Evolutionary conservation across 2,113 vertebrate genomes (phyloP), one percentile per base, ranked within the genome.

Genomic region (Capreolus pygargus): DNA sequence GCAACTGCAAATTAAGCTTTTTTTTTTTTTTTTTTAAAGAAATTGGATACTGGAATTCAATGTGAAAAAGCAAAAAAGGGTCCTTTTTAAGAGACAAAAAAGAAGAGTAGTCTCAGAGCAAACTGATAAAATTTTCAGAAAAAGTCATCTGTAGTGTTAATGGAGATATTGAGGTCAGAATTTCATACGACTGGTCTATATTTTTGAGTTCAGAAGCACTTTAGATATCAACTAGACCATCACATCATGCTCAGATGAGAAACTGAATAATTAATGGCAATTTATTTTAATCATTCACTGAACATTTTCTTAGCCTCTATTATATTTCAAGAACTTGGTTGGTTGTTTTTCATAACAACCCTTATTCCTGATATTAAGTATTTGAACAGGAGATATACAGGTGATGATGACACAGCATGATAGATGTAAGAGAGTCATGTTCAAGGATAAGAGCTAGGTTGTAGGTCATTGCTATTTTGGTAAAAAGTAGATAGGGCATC

Each of bases 351-450:
- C 15, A 28, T 58, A 36, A 60, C 27, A 25, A 28, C 17, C 55
- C 36, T 57, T 55, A 21, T 21, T 58, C 11, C 54, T 95, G 55
- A 27, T 3, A 33, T 5, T 39, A 0, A 1, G 12, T 79, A 33
- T 74, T 88, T 36, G 27, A 55, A 74, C 13, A 12, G n/a, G 12
- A 84, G 28, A 45, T 43, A 57, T 27, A 64, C 43, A 15, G 10
- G 12, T 70, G 50, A 57, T 50, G 54, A 36, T 60, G 11, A 50
- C 11, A 36, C 5, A 92, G 19, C 0, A 0, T 43, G 21, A 74
- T 14, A 39, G 11, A 10, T 23, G 0, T 87, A 82, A 78, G 13
- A 88, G 12, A 43, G n/a, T 12, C 76, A 8, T 28, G 21, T 74
- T 70, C 27, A 74, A 76, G 43, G 27, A 23, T 57, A n/a, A 79